These are phyloP conservation scores for Monopis laevigella DNA, from an alignment of 2,888 invertebrate genomes.

Conservation along the genomic window DNA sequence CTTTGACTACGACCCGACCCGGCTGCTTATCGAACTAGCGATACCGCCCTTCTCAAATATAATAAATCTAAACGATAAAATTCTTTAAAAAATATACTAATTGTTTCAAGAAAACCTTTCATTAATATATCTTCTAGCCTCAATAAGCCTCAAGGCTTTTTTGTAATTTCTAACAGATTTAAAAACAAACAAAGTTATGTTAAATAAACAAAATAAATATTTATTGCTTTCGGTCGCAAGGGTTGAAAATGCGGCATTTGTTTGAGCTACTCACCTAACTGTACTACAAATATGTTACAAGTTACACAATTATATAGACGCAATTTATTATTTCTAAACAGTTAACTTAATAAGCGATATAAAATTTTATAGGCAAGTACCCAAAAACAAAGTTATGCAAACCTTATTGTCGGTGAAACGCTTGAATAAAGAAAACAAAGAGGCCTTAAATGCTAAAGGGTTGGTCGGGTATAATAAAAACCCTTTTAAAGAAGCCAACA, in stretches of 20 bases:
- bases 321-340: no score
- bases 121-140: conserved; percentile 47
- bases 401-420: conserved; percentile 37
- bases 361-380: conserved; percentile 4
- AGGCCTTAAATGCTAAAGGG: conserved; percentile 39
- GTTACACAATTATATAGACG: no score
- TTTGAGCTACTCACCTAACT: no score
- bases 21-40: conserved; percentile 23
- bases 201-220: no score
- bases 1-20: conserved; percentile 9
- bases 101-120: conserved; percentile 52
- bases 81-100: conserved; percentile 50
- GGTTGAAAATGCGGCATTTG: no score
- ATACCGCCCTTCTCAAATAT: conserved; percentile 59
- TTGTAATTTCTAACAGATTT: conserved; percentile 13
- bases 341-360: no score
- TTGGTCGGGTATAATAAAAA: conserved; percentile 34
- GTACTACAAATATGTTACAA: no score
- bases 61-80: conserved; percentile 61
- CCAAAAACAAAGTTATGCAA: conserved; percentile 33
- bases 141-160: no score
- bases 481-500: conserved; percentile 31
- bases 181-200: conserved; percentile 33
- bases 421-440: conserved; percentile 43
- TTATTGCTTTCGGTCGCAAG: no score